Percentiles rank a stretch among this genome's conserved stretches.
These are phyloP conservation scores for Capitulum mitella DNA, from an alignment of 2,888 invertebrate species.

Conservation along the genomic window DNA sequence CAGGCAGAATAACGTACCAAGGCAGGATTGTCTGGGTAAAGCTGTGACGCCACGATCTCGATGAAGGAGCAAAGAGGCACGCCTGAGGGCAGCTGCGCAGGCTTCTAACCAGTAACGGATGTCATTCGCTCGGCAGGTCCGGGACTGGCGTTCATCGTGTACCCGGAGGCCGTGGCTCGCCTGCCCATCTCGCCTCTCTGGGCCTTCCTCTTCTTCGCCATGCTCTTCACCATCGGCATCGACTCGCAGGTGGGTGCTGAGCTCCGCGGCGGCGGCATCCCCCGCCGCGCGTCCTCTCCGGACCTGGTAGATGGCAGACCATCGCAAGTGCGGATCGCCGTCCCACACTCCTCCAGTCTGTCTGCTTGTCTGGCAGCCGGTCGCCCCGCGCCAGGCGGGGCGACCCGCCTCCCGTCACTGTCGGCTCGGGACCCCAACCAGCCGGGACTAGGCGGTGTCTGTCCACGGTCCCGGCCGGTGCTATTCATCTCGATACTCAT, in stretches of 20 bases:
- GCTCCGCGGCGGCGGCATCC: too few species aligned
- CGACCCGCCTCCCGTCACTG: neutral
- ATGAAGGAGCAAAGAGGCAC: too few species aligned
- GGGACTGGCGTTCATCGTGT: slow-evolving; percentile 72
- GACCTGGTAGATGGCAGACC: neutral
- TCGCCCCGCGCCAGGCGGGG: too few species aligned
- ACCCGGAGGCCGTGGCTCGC: slow-evolving; percentile 68
- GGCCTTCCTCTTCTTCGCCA: slow-evolving; percentile 71
- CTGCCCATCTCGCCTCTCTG: slow-evolving; percentile 71
- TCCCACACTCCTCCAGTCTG: too few species aligned
- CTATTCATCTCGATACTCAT: neutral
- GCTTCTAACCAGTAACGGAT: too few species aligned
- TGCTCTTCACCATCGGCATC: slow-evolving; percentile 63
- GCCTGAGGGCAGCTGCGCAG: too few species aligned
- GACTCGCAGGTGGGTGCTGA: slow-evolving; percentile 50
- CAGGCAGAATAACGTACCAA: too few species aligned
- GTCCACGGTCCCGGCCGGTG: slow-evolving; percentile 5
- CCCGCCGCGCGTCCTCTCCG: neutral
- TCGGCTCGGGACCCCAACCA: too few species aligned
- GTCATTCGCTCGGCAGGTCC: slow-evolving; percentile 44
- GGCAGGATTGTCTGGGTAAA: too few species aligned
- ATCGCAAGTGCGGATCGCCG: neutral
- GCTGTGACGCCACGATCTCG: too few species aligned
- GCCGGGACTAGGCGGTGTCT: neutral
- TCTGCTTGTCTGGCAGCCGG: too few species aligned